These are phyloP conservation scores for Syrista parreyssii DNA, from an alignment of 2,888 invertebrate species.

Conservation along the genomic window DNA sequence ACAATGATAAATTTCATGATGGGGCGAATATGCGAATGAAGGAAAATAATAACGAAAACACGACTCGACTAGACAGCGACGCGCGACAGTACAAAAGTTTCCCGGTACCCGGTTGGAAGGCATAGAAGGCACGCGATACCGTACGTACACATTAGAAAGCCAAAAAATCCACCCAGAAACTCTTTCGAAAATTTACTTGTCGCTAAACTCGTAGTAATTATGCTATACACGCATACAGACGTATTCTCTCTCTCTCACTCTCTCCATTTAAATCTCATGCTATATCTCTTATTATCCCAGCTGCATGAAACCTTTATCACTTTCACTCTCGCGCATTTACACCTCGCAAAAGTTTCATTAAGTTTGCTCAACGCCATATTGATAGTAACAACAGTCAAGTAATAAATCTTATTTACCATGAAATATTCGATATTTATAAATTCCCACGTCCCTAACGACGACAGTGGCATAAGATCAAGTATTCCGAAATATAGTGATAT, in stretches of 20 bases:
- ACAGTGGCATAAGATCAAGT: neutral
- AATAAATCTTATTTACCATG: conserved; percentile 31
- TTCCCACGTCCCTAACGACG: neutral
- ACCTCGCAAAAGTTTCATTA: conserved; percentile 8
- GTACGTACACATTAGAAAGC: conserved; percentile 34
- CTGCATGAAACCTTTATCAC: conserved; percentile 9
- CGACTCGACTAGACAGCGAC: neutral
- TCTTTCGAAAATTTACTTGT: conserved; percentile 7
- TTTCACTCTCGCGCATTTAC: conserved; percentile 16
- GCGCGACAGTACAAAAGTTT: conserved; percentile 31
- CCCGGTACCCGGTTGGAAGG: conserved; percentile 49
- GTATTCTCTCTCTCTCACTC: neutral
- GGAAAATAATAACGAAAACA: neutral
- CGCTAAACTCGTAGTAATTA: neutral
- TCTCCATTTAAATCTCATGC: neutral
- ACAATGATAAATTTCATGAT: neutral
- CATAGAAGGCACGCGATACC: conserved; percentile 58
- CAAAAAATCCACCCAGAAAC: conserved; percentile 28
- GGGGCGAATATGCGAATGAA: neutral
- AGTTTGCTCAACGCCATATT: neutral
- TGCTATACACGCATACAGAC: neutral
- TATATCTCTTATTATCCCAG: neutral
- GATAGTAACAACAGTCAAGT: conserved; percentile 17
- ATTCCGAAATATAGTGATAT: conserved; percentile 1
- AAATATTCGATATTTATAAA: conserved; percentile 29